phyloP scores from a whole-genome alignment of 2,113 vertebrate genomes.

The Lophura nycthemera region DNA sequence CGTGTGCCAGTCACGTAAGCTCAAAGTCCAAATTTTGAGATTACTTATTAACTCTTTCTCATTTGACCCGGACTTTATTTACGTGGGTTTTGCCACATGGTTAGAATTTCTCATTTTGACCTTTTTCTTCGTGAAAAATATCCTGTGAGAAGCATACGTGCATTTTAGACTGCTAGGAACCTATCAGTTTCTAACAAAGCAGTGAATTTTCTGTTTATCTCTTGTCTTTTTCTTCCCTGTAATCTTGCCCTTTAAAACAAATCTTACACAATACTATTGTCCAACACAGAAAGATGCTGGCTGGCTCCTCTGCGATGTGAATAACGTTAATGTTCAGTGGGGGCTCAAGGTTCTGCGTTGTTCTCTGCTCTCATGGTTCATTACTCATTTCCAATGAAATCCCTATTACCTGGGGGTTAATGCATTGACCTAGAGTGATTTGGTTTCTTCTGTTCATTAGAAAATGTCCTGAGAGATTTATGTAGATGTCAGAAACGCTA shows the following conservation, averaged over 20 bases:
- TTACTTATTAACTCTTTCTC: slow-evolving; percentile 68
- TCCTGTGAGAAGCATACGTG: fast-evolving
- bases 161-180: neutral
- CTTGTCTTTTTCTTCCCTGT: neutral
- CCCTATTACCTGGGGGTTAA: neutral
- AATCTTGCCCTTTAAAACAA: neutral
- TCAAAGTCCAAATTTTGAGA: slow-evolving; percentile 31
- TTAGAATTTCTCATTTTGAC: neutral
- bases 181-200: no score
- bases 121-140: neutral
- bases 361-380: slow-evolving; percentile 61
- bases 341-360: slow-evolving; percentile 64
- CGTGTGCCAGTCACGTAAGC: neutral
- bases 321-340: neutral
- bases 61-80: slow-evolving; percentile 44
- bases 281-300: neutral
- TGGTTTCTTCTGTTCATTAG: neutral
- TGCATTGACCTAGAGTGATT: neutral
- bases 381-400: neutral
- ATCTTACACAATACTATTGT: neutral
- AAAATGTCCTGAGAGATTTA: neutral
- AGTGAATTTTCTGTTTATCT: neutral
- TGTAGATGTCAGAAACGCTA: neutral
- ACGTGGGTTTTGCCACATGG: neutral
- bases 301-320: neutral